Base-by-base conservation (phyloP, 1,140 invertebrate genomes). In the Leptinotarsa undecemlineata region DNA sequence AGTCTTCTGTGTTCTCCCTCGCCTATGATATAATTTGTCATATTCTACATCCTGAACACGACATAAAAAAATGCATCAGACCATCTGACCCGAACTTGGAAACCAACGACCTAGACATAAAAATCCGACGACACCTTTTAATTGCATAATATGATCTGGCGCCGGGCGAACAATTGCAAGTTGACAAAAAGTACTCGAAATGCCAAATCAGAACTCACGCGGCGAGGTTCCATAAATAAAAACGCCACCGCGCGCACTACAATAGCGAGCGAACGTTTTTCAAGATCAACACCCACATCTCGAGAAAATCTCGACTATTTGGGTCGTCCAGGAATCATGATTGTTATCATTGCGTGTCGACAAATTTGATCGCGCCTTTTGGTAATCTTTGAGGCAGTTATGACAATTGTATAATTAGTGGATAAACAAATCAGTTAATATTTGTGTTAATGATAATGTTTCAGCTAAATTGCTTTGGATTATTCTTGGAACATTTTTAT, bases 71-170 rank as follows among this genome's bases (percentile, higher is more conserved):
- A 33, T 33, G 5, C 26, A 33, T 33, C 26, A 33, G 26, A 33
- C 26, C 26, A 33, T 33, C 51, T 57, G 51, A 57, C 51, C 51
- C 51, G 51, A 57, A 57, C 51, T 57, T 57, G 51, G 17, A 57
- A 57, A 57, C n/a, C 51, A n/a, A 57, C 51, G 51, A 57, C 51
- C 51, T 57, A 57, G 51, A 57, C 51, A 14, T 57, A 57, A 57
- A 57, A 57, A 57, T 57, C 15, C 14, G 14, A 57, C 51, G n/a
- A 14, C 48, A 13, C 13, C 17, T 13, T n/a, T n/a, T 15, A n/a
- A 51, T 57, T 57, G 51, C n/a, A 33, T 57, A 57, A 57, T n/a
- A 57, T 17, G n/a, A 57, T 57, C 51, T 8, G 14, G 14, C n/a
- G 51, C 51, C 14, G 15, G 51, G 51, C 51, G 51, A 57, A 17